A percentile compares a stretch with the other conserved stretches of the same genome.
These are phyloP conservation scores for Turritopsis dohrnii DNA, from an alignment of 30 jellyfish, hydroid and myxozoan species.

Conservation along the genomic window DNA sequence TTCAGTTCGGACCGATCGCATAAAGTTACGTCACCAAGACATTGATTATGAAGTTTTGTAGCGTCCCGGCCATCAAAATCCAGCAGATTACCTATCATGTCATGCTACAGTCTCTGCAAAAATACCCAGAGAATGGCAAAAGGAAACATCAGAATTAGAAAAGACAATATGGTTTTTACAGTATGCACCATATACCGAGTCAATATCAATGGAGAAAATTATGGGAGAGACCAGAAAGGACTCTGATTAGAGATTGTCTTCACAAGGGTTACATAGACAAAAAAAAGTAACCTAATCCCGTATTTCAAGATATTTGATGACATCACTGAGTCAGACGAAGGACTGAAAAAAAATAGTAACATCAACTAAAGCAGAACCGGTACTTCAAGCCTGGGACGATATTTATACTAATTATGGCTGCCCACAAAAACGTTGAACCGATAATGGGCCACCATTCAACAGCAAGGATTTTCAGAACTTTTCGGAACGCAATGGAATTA, in stretches of 20 bases:
- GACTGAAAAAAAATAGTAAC: slow-evolving; percentile 1
- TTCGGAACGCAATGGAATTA: neutral
- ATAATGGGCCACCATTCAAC: neutral
- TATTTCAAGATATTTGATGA: neutral
- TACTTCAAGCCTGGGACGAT: neutral
- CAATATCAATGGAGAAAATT: slow-evolving; percentile 32
- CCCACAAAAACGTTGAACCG: neutral
- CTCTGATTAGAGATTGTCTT: neutral
- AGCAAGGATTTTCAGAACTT: neutral
- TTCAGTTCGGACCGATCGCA: slow-evolving; percentile 32
- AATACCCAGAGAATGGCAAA: neutral
- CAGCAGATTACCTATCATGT: slow-evolving; percentile 40
- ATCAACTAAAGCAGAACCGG: neutral
- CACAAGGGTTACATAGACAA: neutral
- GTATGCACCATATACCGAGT: slow-evolving; percentile 47
- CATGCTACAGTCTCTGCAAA: slow-evolving; percentile 23
- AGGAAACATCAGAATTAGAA: slow-evolving; percentile 29
- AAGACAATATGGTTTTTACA: slow-evolving; percentile 44
- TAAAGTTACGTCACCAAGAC: slow-evolving; percentile 42
- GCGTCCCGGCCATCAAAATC: slow-evolving; percentile 33
- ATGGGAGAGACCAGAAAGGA: slow-evolving; percentile 6
- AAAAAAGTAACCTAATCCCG: neutral
- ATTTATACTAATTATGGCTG: neutral
- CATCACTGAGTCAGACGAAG: slow-evolving; percentile 44
- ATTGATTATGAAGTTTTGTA: slow-evolving; percentile 4